These are phyloP conservation scores for Malacoraja senta DNA, from an alignment of 2,797 vertebrate species.

Conservation along the genomic window DNA sequence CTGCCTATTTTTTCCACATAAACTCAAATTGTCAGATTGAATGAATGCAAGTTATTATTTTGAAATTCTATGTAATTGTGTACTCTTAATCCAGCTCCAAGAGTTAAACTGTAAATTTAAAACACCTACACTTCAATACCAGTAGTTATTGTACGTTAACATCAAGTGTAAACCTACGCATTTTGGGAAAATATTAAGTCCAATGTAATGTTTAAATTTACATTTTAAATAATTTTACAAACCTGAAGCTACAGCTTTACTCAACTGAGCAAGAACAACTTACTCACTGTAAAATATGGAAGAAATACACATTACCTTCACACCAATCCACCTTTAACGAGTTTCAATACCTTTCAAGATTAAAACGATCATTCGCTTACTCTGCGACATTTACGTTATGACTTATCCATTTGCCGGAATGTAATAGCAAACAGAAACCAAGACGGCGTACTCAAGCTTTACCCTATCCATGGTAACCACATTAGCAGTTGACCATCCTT, in stretches of 20 bases:
- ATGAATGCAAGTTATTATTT: not conserved
- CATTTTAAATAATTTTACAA: not conserved
- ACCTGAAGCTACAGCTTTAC: not conserved
- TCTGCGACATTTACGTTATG: not conserved
- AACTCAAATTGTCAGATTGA: not conserved
- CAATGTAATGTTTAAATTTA: not conserved
- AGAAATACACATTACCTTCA: not conserved
- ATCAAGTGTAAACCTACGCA: not conserved
- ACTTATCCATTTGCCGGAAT: not conserved
- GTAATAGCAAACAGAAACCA: constrained; percentile 4
- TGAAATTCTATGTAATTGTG: not conserved
- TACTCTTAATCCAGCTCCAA: not conserved
- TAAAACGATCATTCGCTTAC: not conserved
- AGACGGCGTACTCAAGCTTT: not conserved
- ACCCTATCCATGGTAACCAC: constrained; percentile 21
- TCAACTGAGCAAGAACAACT: not conserved
- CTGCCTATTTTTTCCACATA: not conserved
- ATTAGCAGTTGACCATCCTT: not conserved
- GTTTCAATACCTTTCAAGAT: not conserved
- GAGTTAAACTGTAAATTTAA: not conserved
- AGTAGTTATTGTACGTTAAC: not conserved
- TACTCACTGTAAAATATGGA: not conserved
- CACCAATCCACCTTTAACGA: not conserved
- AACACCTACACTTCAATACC: not conserved
- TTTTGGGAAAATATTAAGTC: not conserved